Evolutionary conservation across 30 jellyfish, hydroid and myxozoan species (phyloP), one percentile per base, ranked within the genome.

Genomic region (Cassiopea xamachana): DNA sequence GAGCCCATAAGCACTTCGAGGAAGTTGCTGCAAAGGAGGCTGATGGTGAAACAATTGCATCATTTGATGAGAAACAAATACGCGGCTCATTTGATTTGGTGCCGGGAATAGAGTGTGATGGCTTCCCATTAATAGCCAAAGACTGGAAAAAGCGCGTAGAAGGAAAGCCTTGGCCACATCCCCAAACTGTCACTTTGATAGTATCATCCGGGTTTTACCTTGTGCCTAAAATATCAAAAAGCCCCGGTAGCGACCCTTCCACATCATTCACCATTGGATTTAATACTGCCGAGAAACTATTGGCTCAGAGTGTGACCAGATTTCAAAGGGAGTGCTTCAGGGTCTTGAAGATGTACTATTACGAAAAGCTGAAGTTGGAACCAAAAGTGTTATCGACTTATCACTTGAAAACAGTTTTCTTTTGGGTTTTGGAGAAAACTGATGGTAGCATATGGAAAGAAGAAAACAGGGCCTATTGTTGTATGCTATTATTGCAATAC

Each of bases 151-250:
- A 14, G 48, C 81, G 94, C 2, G 94, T 87, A 5, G n/a, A 64
- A 68, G 89, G 89, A 46, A 71, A 49, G 16, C 16, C 74, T 1
- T 87, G 94, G 94, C 89, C 94, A 75, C 61, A 19, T n/a, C 85
- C 69, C 16, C 69, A 77, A 1, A 44, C 77, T 61, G 84, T 76
- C 9, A 39, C 86, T 17, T 48, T 60, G 45, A 67, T 77, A n/a
- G 12, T 77, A 39, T 10, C 69, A 61, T 86, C 94, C 48, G 94
- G 94, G 49, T 87, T 76, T 77, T 89, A 87, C 27, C 78, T 87
- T 5, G 89, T 87, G 3, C 94, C 94, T 9, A 87, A 87, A 70
- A 61, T 73, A 4, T 77, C 89, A n/a, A 61, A 77, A 46, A 67
- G 48, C 44, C 7, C 83, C 18, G 50, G 70, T 1, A 73, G 77